Base-by-base conservation (phyloP, 2,797 vertebrate species). In the Danio choprae region DNA sequence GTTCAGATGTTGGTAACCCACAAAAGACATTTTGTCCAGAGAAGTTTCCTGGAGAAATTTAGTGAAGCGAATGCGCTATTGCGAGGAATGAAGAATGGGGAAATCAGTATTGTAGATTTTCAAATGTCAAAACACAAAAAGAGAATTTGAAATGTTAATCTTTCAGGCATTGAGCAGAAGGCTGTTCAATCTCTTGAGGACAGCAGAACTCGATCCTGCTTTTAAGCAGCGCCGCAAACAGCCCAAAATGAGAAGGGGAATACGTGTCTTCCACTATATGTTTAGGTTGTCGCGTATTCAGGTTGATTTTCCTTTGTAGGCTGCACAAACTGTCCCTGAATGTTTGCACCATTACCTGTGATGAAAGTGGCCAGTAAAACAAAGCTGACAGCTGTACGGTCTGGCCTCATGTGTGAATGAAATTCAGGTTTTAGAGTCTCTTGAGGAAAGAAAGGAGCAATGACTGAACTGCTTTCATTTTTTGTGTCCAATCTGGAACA, bases 121-220 rank as follows among this genome's bases (percentile, higher is more conserved):
- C 51, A 77, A 58, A 77, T 77, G 74, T 77, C 51, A 58, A 40
- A 29, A 29, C 18, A 64, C 48, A 53, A 43, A 43, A 51, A 50
- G 29, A 63, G 16, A 7, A 55, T 77, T 58, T 67, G 63, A 67
- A 18, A 67, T 55, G 50, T 56, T 44, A 58, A 58, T 60, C 22
- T 58, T 59, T 58, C 22, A 77, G 22, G 7, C 12, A 38, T 38
- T 58, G 53, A 44, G 18, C 29, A 59, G 55, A 59, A 59, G 43
- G 55, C 12, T n/a, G 18, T 78, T 77, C 44, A 22, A 38, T 59
- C 41, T 38, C 53, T 41, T 36, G 51, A 68, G 50, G 64, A 67
- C 60, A 65, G 16, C 53, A 18, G 16, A 77, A 58, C 9, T 22
- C 22, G 40, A 16, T 69, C 46, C 13, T 16, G n/a, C 53, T 18